Evolutionary conservation across 2,797 vertebrate genomes (phyloP).

Genomic region (Paramormyrops hopkinsi): DNA sequence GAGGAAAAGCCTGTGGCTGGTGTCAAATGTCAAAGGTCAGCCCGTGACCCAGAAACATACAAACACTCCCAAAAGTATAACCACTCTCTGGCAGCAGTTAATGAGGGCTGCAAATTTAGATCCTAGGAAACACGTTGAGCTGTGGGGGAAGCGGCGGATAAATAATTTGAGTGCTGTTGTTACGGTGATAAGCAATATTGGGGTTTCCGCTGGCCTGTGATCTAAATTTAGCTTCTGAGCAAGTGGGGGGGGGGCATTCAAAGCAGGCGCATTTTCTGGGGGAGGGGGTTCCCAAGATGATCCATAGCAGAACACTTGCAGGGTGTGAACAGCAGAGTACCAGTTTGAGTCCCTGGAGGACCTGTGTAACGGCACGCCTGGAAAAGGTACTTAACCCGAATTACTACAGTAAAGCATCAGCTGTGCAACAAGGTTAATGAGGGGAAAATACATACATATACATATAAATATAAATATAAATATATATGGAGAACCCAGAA

Average conservation of each 20-base stretch:
- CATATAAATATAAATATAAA: not conserved
- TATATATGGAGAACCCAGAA: not conserved
- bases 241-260: not conserved
- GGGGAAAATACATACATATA: not conserved
- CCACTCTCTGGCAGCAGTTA: not conserved
- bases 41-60: conserved; percentile 19
- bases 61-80: not conserved
- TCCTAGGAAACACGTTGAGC: not conserved
- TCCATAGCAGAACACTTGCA: conserved; percentile 8
- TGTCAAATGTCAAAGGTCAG: conserved; percentile 22
- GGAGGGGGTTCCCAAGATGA: not conserved
- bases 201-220: not conserved
- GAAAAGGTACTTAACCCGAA: not conserved
- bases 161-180: not conserved
- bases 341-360: not conserved
- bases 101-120: not conserved
- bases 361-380: not conserved
- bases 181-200: not conserved
- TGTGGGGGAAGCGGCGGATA: not conserved
- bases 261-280: not conserved
- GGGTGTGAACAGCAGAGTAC: conserved; percentile 19
- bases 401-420: not conserved
- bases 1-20: conserved; percentile 21
- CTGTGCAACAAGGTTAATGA: not conserved
- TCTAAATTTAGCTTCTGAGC: conserved; percentile 49